phyloP scores from a whole-genome alignment of 2,797 vertebrate genomes.

The Percopsis omiscomaycus region DNA sequence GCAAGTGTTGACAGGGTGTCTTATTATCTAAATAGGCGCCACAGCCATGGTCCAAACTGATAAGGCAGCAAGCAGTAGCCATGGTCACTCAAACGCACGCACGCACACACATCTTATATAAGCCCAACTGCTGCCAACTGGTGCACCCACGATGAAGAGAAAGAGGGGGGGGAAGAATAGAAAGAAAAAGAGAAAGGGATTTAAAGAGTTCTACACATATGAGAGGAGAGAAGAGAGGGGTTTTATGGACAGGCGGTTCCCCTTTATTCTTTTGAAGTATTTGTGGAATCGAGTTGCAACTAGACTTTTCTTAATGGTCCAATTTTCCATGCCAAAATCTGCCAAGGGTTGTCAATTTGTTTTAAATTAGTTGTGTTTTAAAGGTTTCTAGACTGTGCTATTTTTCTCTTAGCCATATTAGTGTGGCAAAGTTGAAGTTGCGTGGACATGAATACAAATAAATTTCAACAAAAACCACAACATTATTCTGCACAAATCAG shows the following conservation, averaged over 20 bases:
- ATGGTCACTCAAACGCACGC: conserved; percentile 24
- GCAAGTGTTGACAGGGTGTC: conserved; percentile 59
- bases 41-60: conserved; percentile 65
- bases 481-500: not conserved
- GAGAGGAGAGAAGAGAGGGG: not conserved
- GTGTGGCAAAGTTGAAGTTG: conserved; percentile 7
- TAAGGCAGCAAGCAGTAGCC: conserved; percentile 47
- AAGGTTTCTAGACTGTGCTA: not conserved
- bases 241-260: conserved; percentile 24
- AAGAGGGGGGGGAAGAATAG: not conserved
- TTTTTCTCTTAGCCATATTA: conserved; percentile 4
- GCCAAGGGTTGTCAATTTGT: not conserved
- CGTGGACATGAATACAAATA: not conserved
- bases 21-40: conserved; percentile 66
- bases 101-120: conserved; percentile 48
- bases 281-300: conserved; percentile 10
- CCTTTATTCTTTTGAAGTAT: conserved; percentile 23
- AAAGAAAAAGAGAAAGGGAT: conserved; percentile 1
- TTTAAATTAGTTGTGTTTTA: not conserved
- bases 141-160: conserved; percentile 13
- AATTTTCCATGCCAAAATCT: not conserved
- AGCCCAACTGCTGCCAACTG: conserved; percentile 40
- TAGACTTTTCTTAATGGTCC: not conserved
- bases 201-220: not conserved
- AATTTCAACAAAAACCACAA: conserved; percentile 15